These are phyloP conservation scores for Rhabdornis inornatus DNA, from an alignment of 2,113 vertebrate genomes.

Conservation along the genomic window DNA sequence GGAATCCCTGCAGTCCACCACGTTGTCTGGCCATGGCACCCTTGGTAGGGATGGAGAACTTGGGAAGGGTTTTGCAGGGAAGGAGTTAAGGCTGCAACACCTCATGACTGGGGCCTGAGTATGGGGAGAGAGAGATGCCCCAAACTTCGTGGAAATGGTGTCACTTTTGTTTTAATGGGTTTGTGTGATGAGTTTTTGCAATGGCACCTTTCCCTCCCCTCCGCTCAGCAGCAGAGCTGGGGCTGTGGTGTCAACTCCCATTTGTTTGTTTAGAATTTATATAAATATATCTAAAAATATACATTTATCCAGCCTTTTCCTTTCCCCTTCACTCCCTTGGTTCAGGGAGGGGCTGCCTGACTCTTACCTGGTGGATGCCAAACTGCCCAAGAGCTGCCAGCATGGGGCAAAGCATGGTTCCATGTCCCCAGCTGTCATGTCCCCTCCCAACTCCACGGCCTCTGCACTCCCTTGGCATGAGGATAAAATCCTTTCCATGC, in stretches of 20 bases:
- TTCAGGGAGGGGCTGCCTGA: neutral
- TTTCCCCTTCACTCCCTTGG: accelerated
- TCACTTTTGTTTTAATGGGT: neutral
- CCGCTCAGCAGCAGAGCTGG: neutral
- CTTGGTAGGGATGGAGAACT: neutral
- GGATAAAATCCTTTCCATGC: neutral
- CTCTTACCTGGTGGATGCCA: neutral
- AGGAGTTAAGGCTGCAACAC: neutral
- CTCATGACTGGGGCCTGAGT: neutral
- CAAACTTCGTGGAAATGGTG: neutral
- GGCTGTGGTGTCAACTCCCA: neutral
- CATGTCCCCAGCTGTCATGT: neutral
- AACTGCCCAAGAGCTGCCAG: neutral
- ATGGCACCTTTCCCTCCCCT: neutral
- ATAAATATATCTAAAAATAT: neutral
- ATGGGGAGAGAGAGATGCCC: neutral
- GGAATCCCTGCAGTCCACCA: neutral
- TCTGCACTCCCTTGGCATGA: neutral
- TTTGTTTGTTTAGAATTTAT: neutral
- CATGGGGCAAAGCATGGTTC: accelerated
- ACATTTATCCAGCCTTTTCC: neutral
- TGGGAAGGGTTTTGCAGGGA: neutral
- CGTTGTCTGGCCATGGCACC: accelerated
- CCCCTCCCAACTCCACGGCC: accelerated
- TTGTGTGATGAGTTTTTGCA: neutral